Evolutionary conservation across 2,797 vertebrate genomes (phyloP).

Genomic region (Lacerta agilis): DNA sequence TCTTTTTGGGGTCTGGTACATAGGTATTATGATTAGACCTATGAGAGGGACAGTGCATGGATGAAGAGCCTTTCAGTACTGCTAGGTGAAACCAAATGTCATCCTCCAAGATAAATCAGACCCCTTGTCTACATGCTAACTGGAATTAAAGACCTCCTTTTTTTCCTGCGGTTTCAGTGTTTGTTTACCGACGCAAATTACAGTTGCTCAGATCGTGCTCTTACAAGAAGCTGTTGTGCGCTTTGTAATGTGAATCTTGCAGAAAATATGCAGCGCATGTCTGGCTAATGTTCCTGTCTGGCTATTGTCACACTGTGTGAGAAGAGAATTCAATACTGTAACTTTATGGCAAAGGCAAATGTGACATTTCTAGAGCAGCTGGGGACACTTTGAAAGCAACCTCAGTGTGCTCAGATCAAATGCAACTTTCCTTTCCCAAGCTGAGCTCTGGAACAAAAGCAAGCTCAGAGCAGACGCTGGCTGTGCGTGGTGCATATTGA

Average conservation of each 20-base stretch:
- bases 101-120: neutral
- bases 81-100: neutral
- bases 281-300: neutral
- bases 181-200: constrained; percentile 41
- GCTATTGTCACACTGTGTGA: neutral
- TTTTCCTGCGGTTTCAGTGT: neutral
- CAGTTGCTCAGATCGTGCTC: constrained; percentile 33
- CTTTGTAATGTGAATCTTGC: constrained; percentile 29
- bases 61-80: neutral
- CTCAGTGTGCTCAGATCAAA: neutral
- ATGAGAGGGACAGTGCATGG: too few species aligned
- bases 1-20: too few species aligned
- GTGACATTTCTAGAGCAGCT: neutral
- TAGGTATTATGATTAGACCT: too few species aligned
- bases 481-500: neutral
- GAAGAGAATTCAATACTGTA: neutral
- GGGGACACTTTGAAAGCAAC: neutral
- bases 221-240: neutral
- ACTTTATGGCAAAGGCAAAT: neutral
- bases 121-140: neutral
- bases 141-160: neutral
- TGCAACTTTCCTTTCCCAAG: neutral
- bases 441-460: neutral
- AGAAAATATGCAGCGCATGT: constrained; percentile 8
- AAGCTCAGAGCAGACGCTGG: neutral